Evolutionary conservation across 1,140 invertebrate species (phyloP).

Genomic region (Cryptotermes secundus): DNA sequence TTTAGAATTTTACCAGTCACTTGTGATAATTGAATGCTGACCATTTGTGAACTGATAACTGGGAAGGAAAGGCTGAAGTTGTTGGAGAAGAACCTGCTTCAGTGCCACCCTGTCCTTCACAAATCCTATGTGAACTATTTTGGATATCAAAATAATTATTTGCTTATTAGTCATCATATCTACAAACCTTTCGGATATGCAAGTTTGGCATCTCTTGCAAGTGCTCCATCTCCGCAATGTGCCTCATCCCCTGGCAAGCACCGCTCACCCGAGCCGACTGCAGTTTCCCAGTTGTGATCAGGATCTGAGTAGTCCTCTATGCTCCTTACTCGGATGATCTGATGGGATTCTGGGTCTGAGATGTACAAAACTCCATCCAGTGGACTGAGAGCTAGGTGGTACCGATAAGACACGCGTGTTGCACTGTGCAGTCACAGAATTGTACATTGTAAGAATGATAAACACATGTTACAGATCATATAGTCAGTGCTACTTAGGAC

Average conservation of each 20-base stretch:
- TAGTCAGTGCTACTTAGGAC: no score
- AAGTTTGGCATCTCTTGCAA: slow-evolving; percentile 88
- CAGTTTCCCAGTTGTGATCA: slow-evolving; percentile 88
- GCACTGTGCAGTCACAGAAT: slow-evolving; percentile 61
- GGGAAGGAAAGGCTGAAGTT: no score
- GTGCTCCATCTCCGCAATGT: slow-evolving; percentile 92
- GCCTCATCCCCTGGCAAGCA: slow-evolving; percentile 92
- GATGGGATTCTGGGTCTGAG: slow-evolving; percentile 91
- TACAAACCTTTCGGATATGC: slow-evolving; percentile 85
- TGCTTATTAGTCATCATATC: no score
- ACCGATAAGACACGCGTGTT: slow-evolving; percentile 89
- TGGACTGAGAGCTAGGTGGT: slow-evolving; percentile 92
- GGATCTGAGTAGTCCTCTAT: slow-evolving; percentile 81
- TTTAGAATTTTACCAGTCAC: no score
- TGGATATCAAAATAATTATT: no score
- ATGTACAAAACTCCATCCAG: slow-evolving; percentile 92
- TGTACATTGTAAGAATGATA: neutral
- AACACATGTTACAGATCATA: no score
- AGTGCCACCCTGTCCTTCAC: no score
- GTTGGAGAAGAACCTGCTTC: no score
- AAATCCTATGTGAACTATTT: no score
- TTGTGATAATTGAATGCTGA: no score
- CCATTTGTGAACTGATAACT: no score
- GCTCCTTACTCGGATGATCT: slow-evolving; percentile 86
- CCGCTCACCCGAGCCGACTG: slow-evolving; percentile 91